Base-by-base conservation (phyloP, 2,797 vertebrate species). In the Spea hammondii region DNA sequence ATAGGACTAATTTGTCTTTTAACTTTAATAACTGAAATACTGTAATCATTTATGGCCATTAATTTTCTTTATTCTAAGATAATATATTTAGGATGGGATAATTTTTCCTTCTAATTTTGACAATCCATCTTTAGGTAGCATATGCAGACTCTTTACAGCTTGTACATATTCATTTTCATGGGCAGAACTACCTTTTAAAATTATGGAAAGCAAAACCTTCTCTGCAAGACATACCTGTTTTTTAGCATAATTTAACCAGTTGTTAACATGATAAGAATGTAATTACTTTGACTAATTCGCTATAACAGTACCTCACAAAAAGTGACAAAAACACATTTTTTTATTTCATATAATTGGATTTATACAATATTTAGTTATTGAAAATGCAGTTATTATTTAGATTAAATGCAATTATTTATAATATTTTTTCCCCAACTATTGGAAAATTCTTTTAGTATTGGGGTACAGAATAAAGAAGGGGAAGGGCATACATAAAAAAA, bases 51-150 rank as follows among this genome's bases (percentile, higher is more conserved):
- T 77, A 68, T 72, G 77, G 69, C 67, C 79, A 81, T 81, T 73
- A 77, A 81, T 81, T 74, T 81, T 71, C 69, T 81, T 81, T 81
- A 81, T 76, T 64, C 69, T 81, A 73, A 54, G 64, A 69, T 77
- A 81, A 81, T 81, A 81, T 77, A 81, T 81, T 81, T 81, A 77
- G 74, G 74, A 72, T 73, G 79, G 79, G 74, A 72, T 67, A 77
- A 81, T 81, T 64, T 81, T 77, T 81, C 79, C 69, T 66, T 77
- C 74, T 73, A 81, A 77, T 32, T 77, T 81, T 81, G 74, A 77
- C 79, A 77, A 81, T 81, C 64, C 64, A 81, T 81, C 79, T 81
- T 81, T 48, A 77, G 55, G 55, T 53, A 77, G 53, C 70, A 72
- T 64, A 69, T 49, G 60, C 53, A 71, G 64, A 73, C 70, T 46